Evolutionary conservation across 1,140 invertebrate species (phyloP), one percentile per base, ranked within the genome.

Genomic region (Euborellia annulipes): DNA sequence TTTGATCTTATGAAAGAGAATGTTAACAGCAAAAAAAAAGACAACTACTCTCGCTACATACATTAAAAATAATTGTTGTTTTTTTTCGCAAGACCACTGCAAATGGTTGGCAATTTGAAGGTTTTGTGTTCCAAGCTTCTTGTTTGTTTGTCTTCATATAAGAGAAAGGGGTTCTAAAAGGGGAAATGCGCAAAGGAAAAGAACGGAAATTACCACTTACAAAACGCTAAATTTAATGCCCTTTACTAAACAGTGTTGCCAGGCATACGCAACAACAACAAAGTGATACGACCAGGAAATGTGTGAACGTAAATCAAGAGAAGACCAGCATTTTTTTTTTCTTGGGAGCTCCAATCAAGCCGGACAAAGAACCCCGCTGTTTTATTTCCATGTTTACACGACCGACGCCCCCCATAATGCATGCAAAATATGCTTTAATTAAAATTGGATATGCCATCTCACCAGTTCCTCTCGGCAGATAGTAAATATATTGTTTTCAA

Each of bases 51-150:
- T 27, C 23, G 23, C 23, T 27, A 27, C 23, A 27, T 27, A 27
- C 23, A 27, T 27, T 27, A 27, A 27, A 11, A 27, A 27, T 27
- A 27, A 27, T 27, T 43, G 41, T 43, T 43, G 42, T 43, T 43
- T 17, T 23, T 43, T 43, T 20, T 27, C 16, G 19, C 20, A 9
- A 18, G 34, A 16, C n/a, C 27, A 17, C 30, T 30, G 42, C 27
- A 44, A 44, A 44, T 44, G 42, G 13, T 44, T 44, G 42, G 42
- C 30, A 44, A 44, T 44, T 44, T 44, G 27, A 30, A 44, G 22
- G 42, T 44, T 34, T 44, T 44, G 42, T 44, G 16, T 44, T 44
- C 30, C 19, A n/a, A 13, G 14, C 11, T 44, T 44, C 42, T 30
- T n/a, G 30, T 44, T 22, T 22, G 42, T 34, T 34, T 34, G 3